A percentile compares a stretch with the other conserved stretches of the same genome.
These are phyloP conservation scores for Lasioglossum villosulum DNA, from an alignment of 2,888 invertebrate genomes.

Conservation along the genomic window DNA sequence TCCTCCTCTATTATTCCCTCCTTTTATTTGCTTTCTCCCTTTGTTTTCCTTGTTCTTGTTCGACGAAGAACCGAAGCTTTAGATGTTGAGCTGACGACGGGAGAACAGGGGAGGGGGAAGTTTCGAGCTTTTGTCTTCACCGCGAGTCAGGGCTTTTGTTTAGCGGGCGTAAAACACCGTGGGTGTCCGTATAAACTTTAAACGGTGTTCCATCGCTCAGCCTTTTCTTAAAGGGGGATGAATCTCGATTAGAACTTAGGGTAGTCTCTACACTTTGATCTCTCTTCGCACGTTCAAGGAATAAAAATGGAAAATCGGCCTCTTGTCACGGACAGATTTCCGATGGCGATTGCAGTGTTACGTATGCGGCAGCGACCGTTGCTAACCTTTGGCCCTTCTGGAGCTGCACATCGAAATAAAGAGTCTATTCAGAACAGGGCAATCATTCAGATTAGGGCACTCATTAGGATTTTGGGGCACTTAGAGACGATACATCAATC, in stretches of 20 bases:
- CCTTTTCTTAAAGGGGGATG: conserved; percentile 35
- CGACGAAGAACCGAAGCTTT: neutral
- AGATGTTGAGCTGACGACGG: neutral
- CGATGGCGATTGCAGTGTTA: neutral
- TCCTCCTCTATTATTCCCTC: neutral
- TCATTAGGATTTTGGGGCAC: no score
- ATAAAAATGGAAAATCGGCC: neutral
- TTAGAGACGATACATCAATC: no score
- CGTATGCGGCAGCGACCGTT: no score
- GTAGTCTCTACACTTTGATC: neutral
- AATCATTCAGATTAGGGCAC: no score
- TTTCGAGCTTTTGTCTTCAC: conserved; percentile 55
- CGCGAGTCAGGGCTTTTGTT: conserved; percentile 61
- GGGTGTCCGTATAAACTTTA: conserved; percentile 63
- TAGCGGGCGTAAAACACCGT: conserved; percentile 48
- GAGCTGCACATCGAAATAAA: no score
- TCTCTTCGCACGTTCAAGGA: neutral
- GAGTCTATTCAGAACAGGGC: no score
- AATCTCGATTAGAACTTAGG: conserved; percentile 49
- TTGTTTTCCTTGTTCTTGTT: neutral
- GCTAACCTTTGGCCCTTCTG: no score
- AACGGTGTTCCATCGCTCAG: conserved; percentile 60
- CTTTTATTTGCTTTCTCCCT: neutral
- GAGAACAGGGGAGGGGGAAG: neutral
- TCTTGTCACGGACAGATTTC: neutral